phyloP scores from a whole-genome alignment of 2,888 invertebrate species.

The Torymus auratus region DNA sequence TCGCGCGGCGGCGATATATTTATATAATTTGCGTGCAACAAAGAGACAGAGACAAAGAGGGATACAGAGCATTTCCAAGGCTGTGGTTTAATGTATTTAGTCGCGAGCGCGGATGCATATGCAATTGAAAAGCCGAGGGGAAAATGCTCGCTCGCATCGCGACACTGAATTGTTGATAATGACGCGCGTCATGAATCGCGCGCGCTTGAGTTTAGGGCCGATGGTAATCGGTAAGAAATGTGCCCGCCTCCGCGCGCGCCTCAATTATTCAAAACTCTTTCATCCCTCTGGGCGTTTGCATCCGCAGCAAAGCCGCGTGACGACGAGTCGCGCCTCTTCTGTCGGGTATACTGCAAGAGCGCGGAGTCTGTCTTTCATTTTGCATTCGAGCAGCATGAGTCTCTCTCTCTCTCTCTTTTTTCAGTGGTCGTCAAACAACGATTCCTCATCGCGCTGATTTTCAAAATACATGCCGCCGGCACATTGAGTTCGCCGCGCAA shows the following conservation, averaged over 20 bases:
- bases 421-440: slow-evolving; percentile 48
- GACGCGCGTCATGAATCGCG: slow-evolving; percentile 67
- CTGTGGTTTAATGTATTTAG: slow-evolving; percentile 46
- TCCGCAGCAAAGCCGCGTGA: neutral
- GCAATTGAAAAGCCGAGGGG: slow-evolving; percentile 66
- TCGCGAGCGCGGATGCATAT: slow-evolving; percentile 57
- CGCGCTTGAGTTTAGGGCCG: slow-evolving; percentile 60
- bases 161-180: slow-evolving; percentile 69
- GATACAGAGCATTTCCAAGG: slow-evolving; percentile 1
- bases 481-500: neutral
- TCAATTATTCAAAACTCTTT: slow-evolving; percentile 72
- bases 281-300: slow-evolving; percentile 65
- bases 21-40: slow-evolving; percentile 7
- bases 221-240: slow-evolving; percentile 73
- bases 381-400: slow-evolving; percentile 17
- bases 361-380: slow-evolving; percentile 24
- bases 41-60: neutral
- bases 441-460: slow-evolving; percentile 49
- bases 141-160: slow-evolving; percentile 63
- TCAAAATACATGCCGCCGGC: slow-evolving; percentile 26
- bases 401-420: neutral
- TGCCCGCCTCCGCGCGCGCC: slow-evolving; percentile 56
- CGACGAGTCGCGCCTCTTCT: neutral
- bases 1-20: too few relatives aligned
- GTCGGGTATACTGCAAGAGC: neutral